These are phyloP conservation scores for Pedicia rivosa DNA, from an alignment of 2,888 invertebrate species.

Conservation along the genomic window DNA sequence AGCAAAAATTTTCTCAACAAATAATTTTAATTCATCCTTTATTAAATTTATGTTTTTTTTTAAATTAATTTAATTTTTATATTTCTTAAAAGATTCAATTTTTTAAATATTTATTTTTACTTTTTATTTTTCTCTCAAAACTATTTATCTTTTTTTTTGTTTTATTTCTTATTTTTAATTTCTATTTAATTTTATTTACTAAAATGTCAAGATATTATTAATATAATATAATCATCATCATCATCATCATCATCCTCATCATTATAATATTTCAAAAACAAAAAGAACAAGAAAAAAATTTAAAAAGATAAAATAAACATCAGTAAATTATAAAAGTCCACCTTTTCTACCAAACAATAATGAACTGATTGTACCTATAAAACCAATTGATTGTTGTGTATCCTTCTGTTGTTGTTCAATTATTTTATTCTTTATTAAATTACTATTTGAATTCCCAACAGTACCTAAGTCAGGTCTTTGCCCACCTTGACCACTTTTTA, in stretches of 20 bases:
- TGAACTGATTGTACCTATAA: constrained; percentile 62
- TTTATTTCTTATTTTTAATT: too few species aligned
- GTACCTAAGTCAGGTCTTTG: constrained; percentile 43
- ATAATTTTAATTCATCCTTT: too few species aligned
- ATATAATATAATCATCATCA: too few species aligned
- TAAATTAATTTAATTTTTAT: background rate
- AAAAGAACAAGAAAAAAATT: too few species aligned
- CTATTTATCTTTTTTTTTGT: background rate
- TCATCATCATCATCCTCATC: too few species aligned
- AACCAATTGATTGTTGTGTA: constrained; percentile 20
- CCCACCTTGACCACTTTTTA: constrained; percentile 34
- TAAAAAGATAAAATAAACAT: too few species aligned
- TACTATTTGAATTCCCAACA: constrained; percentile 28
- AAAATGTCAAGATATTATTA: too few species aligned
- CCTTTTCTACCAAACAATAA: constrained; percentile 74
- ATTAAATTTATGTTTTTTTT: too few species aligned
- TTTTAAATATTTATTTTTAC: too few species aligned
- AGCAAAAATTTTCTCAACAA: too few species aligned
- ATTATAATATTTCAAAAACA: too few species aligned
- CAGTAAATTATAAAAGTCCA: constrained; percentile 45
- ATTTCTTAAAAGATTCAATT: background rate
- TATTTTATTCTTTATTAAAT: constrained; percentile 19
- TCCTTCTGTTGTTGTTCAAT: constrained; percentile 18
- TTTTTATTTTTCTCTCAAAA: constrained; percentile 1
- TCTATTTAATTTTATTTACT: too few species aligned